Evolutionary conservation across 2,888 invertebrate species (phyloP), one percentile per base, ranked within the genome.

Genomic region (Copidosoma aretas): DNA sequence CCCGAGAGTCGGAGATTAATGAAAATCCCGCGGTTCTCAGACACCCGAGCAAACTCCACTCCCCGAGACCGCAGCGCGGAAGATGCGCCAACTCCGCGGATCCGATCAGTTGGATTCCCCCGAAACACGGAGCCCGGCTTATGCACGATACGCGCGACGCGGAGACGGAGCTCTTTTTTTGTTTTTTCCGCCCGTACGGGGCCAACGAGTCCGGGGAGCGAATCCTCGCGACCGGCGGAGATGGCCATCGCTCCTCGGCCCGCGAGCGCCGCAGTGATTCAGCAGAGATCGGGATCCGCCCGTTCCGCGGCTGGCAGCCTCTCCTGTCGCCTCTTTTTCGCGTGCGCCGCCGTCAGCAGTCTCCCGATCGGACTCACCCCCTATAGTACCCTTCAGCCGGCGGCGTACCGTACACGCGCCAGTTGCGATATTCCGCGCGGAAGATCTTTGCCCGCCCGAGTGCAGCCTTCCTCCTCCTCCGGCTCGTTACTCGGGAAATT

Each of bases 251-350:
- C 19, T 19, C n/a, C n/a, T 52, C 2, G 14, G 39, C 24, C 24
- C 12, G 25, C 39, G 39, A n/a, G n/a, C n/a, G 60, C 59, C 52
- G 61, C 65, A 62, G 62, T 56, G 60, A 70, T 53, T 67, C 67
- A 67, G 67, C 60, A 60, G 63, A 64, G 70, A 67, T 64, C 60
- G 51, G 41, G 64, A 64, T 53, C 10, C 60, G 32, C 17, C n/a
- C 10, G 19, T 10, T 52, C n/a, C 12, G 43, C 43, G 19, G 52
- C 52, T 52, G n/a, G 46, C 51, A 12, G 19, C 22, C 19, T 52
- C 10, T 58, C 60, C 32, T 58, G n/a, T n/a, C n/a, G n/a, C n/a
- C 24, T 22, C 4, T n/a, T 24, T 10, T 53, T 46, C 52, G 12
- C 24, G n/a, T 25, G 24, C 21, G 32, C 17, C n/a, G 25, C 19